Percentiles rank a stretch among this genome's conserved stretches.
phyloP scores from a whole-genome alignment of 2,113 vertebrate genomes.

The Callipepla californica region DNA sequence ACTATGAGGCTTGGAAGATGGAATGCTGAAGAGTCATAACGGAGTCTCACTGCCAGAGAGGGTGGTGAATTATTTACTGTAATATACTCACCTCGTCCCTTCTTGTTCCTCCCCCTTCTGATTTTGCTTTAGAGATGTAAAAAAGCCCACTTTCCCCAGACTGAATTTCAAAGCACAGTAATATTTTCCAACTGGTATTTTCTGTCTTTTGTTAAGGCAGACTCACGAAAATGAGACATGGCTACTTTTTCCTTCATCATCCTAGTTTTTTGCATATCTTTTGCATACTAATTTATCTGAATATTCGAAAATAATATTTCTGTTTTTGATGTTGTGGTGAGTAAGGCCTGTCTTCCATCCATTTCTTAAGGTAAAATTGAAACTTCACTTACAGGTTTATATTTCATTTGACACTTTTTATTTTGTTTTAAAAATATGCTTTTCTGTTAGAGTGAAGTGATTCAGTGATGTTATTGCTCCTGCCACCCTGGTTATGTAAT shows the following conservation, averaged over 20 bases:
- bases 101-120: fast-evolving
- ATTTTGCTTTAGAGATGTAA: background rate
- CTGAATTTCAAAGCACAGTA: background rate
- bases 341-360: background rate
- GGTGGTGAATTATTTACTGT: background rate
- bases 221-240: no score
- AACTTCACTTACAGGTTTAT: background rate
- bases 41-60: background rate
- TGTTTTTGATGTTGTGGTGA: background rate
- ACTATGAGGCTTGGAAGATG: background rate
- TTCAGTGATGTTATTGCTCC: background rate
- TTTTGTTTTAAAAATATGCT: background rate
- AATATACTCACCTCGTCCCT: background rate
- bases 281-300: background rate
- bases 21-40: background rate
- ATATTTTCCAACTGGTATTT: no score
- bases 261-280: background rate
- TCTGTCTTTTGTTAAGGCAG: no score
- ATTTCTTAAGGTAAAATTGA: background rate
- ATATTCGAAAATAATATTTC: background rate
- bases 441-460: background rate
- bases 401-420: background rate
- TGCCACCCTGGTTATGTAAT: background rate
- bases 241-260: background rate
- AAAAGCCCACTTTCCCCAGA: background rate